Evolutionary conservation across 2,113 vertebrate genomes (phyloP), one percentile per base, ranked within the genome.

Genomic region (Anas platyrhynchos): DNA sequence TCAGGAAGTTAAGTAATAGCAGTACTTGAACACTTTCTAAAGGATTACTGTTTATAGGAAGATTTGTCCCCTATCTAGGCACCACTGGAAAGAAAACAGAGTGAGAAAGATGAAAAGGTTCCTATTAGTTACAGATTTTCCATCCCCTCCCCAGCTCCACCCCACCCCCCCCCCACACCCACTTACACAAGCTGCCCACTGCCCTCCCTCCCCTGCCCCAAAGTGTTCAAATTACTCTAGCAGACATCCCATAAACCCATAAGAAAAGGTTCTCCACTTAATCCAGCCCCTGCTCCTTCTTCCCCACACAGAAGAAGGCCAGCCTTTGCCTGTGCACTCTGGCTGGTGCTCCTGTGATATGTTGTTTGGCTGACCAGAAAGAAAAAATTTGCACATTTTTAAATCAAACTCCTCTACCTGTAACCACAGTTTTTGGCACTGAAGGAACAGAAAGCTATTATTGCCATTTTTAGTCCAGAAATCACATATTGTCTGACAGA

Each of bases 1-100:
- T 92, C 89, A 89, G 89, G 81, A 95, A 91, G 91, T 89, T 94
- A 92, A 89, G 94, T 92, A 96, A 92, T 58, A 94, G 93, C 89
- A 3, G 3, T 83, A 83, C 78, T 96, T 61, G 89, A 95, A 62
- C 77, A 66, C 67, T 94, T 91, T 92, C 74, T 62, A 91, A 94
- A 96, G 96, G 80, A 90, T 96, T 93, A 75, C 66, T 69, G 43
- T 66, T 92, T 92, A 79, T 74, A 55, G 93, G 67, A 95, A 95
- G 82, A 77, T 86, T 95, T 96, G 81, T 91, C 67, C 82, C 63
- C 67, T 94, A 32, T 89, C 87, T 94, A 74, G 66, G 77, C 66
- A 85, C 81, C 62, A 54, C 4, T 79, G 74, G 71, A 82, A 86
- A 81, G 91, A 75, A 92, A 95, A 91, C 7, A 41, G 34, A 79